Evolutionary conservation across 2,888 invertebrate genomes (phyloP).

Genomic region (Campoletis raptor): DNA sequence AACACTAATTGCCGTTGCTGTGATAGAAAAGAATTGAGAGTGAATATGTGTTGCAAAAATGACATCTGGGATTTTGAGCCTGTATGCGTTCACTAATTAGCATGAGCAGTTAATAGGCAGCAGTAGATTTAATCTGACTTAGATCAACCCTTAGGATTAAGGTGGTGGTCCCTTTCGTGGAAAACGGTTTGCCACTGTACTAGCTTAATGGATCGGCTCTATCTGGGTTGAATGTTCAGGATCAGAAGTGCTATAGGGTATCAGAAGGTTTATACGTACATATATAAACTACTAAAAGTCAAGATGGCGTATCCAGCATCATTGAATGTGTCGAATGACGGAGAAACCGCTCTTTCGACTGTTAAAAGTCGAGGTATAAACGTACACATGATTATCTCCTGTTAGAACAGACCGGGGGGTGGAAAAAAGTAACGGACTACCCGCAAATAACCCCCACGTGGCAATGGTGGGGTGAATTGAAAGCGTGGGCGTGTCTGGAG

Average conservation of each 20-base stretch:
- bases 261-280: neutral
- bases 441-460: constrained; percentile 79
- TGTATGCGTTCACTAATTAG: neutral
- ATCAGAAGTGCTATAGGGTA: neutral
- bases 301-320: constrained; percentile 30
- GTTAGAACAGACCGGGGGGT: constrained; percentile 62
- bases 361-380: constrained; percentile 10
- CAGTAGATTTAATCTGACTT: neutral
- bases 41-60: neutral
- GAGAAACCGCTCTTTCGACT: neutral
- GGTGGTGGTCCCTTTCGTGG: neutral
- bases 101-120: neutral
- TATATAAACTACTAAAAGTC: constrained; percentile 6
- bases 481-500: constrained; percentile 75
- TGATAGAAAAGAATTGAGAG: neutral
- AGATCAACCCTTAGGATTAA: constrained; percentile 17
- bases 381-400: constrained; percentile 36
- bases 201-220: constrained; percentile 23
- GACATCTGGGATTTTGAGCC: neutral
- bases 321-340: neutral
- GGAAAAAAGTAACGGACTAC: constrained; percentile 82
- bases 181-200: constrained; percentile 17
- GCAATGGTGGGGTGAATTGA: constrained; percentile 63
- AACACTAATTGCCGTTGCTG: neutral
- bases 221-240: neutral